Base-by-base conservation (phyloP, 2,888 invertebrate species). In the Hyles lineata region DNA sequence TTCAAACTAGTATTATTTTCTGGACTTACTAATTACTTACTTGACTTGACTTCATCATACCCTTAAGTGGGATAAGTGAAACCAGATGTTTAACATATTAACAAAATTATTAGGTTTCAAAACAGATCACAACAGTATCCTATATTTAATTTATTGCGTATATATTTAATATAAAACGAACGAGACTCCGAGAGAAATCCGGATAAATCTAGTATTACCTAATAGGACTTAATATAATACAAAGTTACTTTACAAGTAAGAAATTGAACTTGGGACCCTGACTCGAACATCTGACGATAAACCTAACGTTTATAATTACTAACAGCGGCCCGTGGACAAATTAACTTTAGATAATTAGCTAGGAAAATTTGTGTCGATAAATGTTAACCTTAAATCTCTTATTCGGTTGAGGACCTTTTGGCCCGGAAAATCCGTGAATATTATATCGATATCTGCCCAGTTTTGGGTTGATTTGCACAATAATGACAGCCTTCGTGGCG, bases 261-360 rank as follows among this genome's bases (percentile, higher is more conserved):
- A 63, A 43, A 43, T 21, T 63, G 43, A 67, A 21, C 63, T 50
- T 67, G 21, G 32, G 21, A 67, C 63, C 17, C 15, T 43, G 63
- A 67, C 43, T 23, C 32, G 25, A n/a, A 43, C 63, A 43, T 35
- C 7, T 67, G 23, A 21, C 23, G 63, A 67, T 67, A 67, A 67
- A 67, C 67, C 23, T 67, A 25, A 67, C 15, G 23, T 23, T 67
- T 67, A 50, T 43, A 17, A 21, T 15, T 7, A 50, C 23, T 21
- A 67, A 43, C 43, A 17, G 43, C 35, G 21, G 21, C 35, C 63
- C 43, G 43, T 67, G 55, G n/a, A 15, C 7, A 35, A n/a, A 29
- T 9, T 0, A 9, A 62, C n/a, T n/a, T 9, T 17, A 23, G 50
- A 67, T 50, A 67, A 67, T 43, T 67, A 15, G 11, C 50, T 21